phyloP scores from a whole-genome alignment of 1,140 invertebrate species.

The Drosophila persimilis region DNA sequence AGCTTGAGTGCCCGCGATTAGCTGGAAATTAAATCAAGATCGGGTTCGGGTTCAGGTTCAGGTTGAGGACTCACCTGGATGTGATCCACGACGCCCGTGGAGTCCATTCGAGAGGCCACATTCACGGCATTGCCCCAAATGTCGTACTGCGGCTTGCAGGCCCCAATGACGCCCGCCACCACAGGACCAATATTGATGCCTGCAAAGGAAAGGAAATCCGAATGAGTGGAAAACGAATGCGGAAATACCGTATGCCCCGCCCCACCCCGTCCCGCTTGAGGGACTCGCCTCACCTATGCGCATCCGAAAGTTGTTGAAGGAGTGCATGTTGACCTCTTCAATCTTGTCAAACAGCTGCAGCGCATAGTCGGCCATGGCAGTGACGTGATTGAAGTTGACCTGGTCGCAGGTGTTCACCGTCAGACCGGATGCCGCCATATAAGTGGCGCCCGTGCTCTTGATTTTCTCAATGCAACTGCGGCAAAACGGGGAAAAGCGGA shows the following conservation, averaged over 20 bases:
- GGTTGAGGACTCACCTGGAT: slow-evolving; percentile 87
- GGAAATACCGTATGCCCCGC: no score
- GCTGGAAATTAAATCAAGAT: slow-evolving; percentile 36
- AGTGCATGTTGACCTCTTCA: slow-evolving; percentile 96
- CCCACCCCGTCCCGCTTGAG: no score
- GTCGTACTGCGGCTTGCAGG: slow-evolving; percentile 95
- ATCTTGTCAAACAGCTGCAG: slow-evolving; percentile 93
- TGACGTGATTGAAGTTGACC: slow-evolving; percentile 90
- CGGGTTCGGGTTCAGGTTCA: not conserved
- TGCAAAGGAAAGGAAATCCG: slow-evolving; percentile 68
- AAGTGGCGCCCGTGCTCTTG: slow-evolving; percentile 97
- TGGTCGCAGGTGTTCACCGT: slow-evolving; percentile 91
- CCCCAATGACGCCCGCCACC: slow-evolving; percentile 97
- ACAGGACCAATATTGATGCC: slow-evolving; percentile 97
- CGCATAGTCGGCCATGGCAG: slow-evolving; percentile 96
- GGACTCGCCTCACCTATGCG: slow-evolving; percentile 91
- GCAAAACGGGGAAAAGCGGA: not conserved
- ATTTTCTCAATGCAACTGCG: slow-evolving; percentile 95
- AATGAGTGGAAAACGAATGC: not conserved
- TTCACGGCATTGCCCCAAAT: slow-evolving; percentile 97
- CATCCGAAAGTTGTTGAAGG: slow-evolving; percentile 98
- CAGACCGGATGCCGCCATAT: slow-evolving; percentile 97
- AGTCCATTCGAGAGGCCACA: slow-evolving; percentile 95
- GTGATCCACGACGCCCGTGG: slow-evolving; percentile 91
- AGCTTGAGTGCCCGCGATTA: slow-evolving; percentile 29